phyloP scores from a whole-genome alignment of 2,888 invertebrate genomes.

The Lysandra coridon region DNA sequence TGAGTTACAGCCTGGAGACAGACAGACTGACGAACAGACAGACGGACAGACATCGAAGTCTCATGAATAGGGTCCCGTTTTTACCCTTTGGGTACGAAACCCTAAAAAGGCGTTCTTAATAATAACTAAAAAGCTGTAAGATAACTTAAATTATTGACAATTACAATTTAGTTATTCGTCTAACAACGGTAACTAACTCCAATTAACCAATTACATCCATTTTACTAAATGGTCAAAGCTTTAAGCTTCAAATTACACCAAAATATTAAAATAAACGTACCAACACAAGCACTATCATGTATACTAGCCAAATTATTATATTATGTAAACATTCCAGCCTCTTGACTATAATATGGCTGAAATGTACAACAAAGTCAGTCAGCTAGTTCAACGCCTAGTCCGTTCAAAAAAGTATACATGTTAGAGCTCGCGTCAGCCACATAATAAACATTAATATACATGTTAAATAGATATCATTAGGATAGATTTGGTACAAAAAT shows the following conservation, averaged over 20 bases:
- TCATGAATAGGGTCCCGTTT: too few relatives aligned
- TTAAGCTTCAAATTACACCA: constrained; percentile 6
- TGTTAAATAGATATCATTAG: neutral
- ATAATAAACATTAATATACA: constrained; percentile 20
- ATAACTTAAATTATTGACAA: constrained; percentile 24
- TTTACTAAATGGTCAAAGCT: constrained; percentile 7
- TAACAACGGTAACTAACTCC: constrained; percentile 15
- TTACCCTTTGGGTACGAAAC: too few relatives aligned
- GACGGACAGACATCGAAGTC: too few relatives aligned
- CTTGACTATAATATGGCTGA: neutral
- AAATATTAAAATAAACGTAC: neutral
- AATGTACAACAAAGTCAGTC: neutral
- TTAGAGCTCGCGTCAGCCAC: neutral
- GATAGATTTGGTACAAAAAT: constrained; percentile 64
- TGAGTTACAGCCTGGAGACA: too few relatives aligned
- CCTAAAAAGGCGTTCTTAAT: neutral
- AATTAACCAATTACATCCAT: constrained; percentile 11
- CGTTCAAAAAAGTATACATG: neutral
- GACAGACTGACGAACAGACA: too few relatives aligned
- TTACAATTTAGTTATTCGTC: neutral
- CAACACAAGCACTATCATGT: neutral
- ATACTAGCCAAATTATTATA: neutral
- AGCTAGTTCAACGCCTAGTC: neutral
- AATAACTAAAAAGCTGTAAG: neutral
- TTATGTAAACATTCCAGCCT: neutral